Conservation (phyloP, 2,888 invertebrate genomes). For the Stomorhina lunata region DNA sequence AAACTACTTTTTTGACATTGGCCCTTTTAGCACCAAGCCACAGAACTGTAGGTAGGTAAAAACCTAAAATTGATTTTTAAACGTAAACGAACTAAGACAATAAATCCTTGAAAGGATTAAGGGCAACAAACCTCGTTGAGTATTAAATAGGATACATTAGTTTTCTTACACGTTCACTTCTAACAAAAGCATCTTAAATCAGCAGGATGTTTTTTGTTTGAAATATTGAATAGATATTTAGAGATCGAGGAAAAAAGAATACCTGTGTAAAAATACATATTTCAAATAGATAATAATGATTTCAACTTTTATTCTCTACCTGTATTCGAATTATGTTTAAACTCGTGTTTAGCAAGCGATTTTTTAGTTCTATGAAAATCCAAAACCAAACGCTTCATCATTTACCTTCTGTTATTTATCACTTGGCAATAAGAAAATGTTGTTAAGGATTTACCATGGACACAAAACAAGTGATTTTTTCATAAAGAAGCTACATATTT, state of each 20-base stretch:
- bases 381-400: neutral
- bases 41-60: no score
- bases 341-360: neutral
- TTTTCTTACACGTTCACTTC: neutral
- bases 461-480: neutral
- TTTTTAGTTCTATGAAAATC: neutral
- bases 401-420: neutral
- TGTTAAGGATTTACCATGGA: neutral
- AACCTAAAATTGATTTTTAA: no score
- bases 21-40: no score
- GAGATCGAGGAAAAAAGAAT: no score
- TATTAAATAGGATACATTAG: neutral
- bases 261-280: neutral
- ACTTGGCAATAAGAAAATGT: neutral
- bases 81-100: no score
- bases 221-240: neutral
- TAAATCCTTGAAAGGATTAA: neutral
- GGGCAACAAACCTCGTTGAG: neutral
- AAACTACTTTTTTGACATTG: no score
- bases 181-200: neutral
- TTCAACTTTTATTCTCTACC: neutral
- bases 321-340: neutral
- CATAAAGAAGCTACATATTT: neutral
- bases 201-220: constrained; percentile 1
- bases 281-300: neutral